phyloP scores from a whole-genome alignment of 1,140 invertebrate genomes.

The Pseudachorutes palmiensis region DNA sequence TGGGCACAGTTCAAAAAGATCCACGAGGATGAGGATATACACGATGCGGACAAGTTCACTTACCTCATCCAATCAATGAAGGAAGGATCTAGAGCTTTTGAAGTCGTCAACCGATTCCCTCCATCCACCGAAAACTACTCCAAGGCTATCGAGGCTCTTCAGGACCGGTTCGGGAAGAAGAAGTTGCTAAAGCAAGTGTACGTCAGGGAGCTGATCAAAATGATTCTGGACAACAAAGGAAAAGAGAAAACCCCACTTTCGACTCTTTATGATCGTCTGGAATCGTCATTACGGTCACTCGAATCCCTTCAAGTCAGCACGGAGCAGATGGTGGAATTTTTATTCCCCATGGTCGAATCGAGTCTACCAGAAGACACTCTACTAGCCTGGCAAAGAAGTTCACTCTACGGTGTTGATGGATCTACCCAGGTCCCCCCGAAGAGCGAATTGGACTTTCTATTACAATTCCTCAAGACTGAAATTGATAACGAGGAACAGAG shows the following conservation, averaged over 20 bases:
- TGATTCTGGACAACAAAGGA: constrained; percentile 18
- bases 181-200: constrained; percentile 6
- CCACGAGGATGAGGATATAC: constrained; percentile 39
- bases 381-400: constrained; percentile 35
- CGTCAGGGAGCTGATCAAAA: neutral
- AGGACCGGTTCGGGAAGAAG: neutral
- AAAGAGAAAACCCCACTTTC: constrained; percentile 17
- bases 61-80: constrained; percentile 27
- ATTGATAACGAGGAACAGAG: constrained; percentile 38
- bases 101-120: constrained; percentile 21
- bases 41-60: constrained; percentile 39
- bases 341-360: constrained; percentile 41
- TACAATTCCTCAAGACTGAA: constrained; percentile 24
- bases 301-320: constrained; percentile 41
- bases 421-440: constrained; percentile 16
- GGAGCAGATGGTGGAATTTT: constrained; percentile 40
- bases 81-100: neutral
- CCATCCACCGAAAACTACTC: constrained; percentile 20
- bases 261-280: constrained; percentile 35
- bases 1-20: constrained; percentile 42
- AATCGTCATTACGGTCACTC: constrained; percentile 39
- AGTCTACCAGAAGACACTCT: constrained; percentile 40
- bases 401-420: neutral
- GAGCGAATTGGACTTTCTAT: constrained; percentile 19
- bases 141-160: constrained; percentile 14